Evolutionary conservation across 2,113 vertebrate genomes (phyloP).

Genomic region (Bombycilla garrulus): DNA sequence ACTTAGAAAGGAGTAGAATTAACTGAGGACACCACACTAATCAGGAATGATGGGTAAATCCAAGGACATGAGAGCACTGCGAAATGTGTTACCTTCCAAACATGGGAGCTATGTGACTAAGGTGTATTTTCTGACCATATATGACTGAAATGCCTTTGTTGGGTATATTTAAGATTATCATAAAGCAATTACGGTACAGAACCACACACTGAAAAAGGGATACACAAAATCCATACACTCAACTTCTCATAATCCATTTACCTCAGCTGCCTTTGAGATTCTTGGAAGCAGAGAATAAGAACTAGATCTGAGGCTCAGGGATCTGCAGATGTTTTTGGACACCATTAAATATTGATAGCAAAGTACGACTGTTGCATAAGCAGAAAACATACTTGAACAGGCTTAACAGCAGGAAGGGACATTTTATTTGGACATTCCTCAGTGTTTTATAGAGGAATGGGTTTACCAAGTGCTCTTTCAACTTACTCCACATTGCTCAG

Average conservation of each 20-base stretch:
- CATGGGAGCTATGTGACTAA: not conserved
- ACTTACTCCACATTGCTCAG: not conserved
- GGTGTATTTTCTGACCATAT: not conserved
- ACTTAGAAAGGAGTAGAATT: not conserved
- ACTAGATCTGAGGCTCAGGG: not conserved
- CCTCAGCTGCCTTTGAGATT: not conserved
- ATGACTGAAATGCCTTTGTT: not conserved
- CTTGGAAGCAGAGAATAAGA: not conserved
- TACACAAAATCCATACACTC: not conserved
- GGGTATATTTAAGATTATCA: not conserved
- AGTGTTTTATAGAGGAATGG: not conserved
- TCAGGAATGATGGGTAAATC: not conserved
- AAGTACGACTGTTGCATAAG: not conserved
- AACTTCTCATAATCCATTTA: not conserved
- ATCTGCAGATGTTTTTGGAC: not conserved
- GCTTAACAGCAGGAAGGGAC: not conserved
- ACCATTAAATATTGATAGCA: not conserved
- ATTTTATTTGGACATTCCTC: not conserved
- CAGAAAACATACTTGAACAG: not conserved
- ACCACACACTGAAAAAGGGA: not conserved
- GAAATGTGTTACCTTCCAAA: not conserved
- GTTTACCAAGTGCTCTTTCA: not conserved
- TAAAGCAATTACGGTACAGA: not conserved
- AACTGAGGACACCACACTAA: not conserved
- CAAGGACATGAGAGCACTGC: not conserved